These are phyloP conservation scores for Lamellibrachia satsuma DNA, from an alignment of 2,888 invertebrate genomes.

Conservation along the genomic window DNA sequence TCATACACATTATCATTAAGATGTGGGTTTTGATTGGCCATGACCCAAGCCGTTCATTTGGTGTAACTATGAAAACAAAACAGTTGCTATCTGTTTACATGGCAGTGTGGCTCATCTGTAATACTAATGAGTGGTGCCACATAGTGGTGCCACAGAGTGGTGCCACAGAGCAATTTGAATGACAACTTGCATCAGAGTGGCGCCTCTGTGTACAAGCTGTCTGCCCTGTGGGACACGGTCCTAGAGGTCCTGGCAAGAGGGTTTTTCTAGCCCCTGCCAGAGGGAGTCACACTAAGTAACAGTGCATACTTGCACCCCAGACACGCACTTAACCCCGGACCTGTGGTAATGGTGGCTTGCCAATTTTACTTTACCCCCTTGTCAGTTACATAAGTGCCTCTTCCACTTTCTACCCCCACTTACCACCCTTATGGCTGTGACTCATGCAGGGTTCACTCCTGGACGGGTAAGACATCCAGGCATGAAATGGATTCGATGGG, in stretches of 20 bases:
- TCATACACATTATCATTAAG: background rate
- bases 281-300: background rate
- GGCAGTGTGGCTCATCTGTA: background rate
- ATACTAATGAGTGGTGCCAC: background rate
- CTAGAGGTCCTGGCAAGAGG: background rate
- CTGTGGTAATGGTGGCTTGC: background rate
- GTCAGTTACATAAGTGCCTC: conserved; percentile 17
- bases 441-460: background rate
- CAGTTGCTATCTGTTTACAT: background rate
- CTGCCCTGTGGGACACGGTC: background rate
- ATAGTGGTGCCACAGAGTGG: background rate
- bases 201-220: background rate
- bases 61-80: background rate
- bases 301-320: background rate
- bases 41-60: background rate
- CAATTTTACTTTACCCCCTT: background rate
- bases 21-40: background rate
- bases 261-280: background rate
- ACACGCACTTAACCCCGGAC: background rate
- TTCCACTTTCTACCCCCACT: background rate
- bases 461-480: background rate
- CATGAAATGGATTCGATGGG: background rate
- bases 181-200: background rate
- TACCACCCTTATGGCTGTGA: background rate
- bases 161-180: background rate